A percentile compares a stretch with the other conserved stretches of the same genome.
phyloP scores from a whole-genome alignment of 1,140 invertebrate species.

The Drosophila leontia region DNA sequence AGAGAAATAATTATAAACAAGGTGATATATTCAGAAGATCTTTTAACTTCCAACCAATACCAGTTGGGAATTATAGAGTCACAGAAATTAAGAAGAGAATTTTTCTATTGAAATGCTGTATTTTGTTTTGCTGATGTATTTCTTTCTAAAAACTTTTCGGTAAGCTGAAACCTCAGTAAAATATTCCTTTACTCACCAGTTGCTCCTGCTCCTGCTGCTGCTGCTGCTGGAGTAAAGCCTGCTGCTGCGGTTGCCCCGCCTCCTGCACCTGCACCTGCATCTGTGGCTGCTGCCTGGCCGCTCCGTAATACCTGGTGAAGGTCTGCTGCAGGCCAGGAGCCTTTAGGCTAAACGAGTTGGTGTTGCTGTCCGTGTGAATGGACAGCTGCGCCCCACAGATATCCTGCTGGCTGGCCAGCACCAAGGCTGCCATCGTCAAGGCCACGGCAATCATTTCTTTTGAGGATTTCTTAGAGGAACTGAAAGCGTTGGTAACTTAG shows the following conservation, averaged over 20 bases:
- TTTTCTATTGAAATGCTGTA: no score
- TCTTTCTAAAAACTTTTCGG: no score
- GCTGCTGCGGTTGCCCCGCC: slow-evolving; percentile 29
- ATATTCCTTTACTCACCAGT: slow-evolving; percentile 39
- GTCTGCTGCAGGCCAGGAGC: slow-evolving; percentile 77
- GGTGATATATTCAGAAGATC: neutral
- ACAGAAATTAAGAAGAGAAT: neutral
- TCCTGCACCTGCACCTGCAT: slow-evolving; percentile 12
- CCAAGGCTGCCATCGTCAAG: slow-evolving; percentile 33
- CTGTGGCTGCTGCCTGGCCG: slow-evolving; percentile 34
- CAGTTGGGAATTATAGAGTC: neutral
- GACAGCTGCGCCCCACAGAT: slow-evolving; percentile 72
- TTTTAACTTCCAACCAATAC: neutral
- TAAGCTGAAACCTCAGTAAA: no score
- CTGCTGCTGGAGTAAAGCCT: slow-evolving; percentile 22
- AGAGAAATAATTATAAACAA: neutral
- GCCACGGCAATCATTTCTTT: slow-evolving; percentile 42
- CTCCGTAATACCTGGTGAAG: slow-evolving; percentile 77
- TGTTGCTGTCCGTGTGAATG: slow-evolving; percentile 76
- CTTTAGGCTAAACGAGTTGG: slow-evolving; percentile 81
- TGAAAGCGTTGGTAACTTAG: slow-evolving; percentile 12
- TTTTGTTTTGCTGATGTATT: no score
- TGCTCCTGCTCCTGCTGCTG: slow-evolving; percentile 56
- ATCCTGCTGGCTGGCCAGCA: slow-evolving; percentile 43
- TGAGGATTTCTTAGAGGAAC: neutral